Percentiles rank a stretch among this genome's conserved stretches.
phyloP scores from a whole-genome alignment of 1,140 invertebrate genomes.

The Mercenaria mercenaria region DNA sequence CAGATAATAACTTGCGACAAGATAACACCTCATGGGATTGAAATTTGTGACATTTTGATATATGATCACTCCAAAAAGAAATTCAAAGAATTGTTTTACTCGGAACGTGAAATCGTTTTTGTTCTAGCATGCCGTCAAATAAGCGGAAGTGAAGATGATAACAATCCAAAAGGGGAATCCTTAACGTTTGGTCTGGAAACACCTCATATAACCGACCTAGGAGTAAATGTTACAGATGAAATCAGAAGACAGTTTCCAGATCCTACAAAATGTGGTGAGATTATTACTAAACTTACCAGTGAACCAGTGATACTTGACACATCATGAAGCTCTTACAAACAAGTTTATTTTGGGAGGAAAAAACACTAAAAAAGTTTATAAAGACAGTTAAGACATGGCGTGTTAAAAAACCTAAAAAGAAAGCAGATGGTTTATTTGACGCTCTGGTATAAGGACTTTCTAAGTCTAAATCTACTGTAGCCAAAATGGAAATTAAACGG shows the following conservation, averaged over 20 bases:
- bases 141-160: neutral
- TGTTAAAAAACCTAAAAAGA: neutral
- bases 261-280: neutral
- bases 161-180: too few species aligned
- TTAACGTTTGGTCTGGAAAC: neutral
- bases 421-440: neutral
- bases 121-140: neutral
- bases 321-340: neutral
- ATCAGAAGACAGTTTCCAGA: neutral
- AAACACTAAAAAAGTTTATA: neutral
- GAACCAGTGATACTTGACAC: neutral
- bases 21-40: neutral
- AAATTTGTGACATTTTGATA: neutral
- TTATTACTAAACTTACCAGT: neutral
- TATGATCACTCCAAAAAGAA: neutral
- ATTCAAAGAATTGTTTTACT: neutral
- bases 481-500: neutral
- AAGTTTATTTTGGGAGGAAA: conserved; percentile 1
- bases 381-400: neutral
- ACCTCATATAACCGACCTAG: too few species aligned
- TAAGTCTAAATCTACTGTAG: neutral
- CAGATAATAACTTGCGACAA: neutral
- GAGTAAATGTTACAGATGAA: too few species aligned
- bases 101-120: neutral
- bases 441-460: neutral